Conservation (phyloP, 2,797 vertebrate species). For the Anguilla pacifica region DNA sequence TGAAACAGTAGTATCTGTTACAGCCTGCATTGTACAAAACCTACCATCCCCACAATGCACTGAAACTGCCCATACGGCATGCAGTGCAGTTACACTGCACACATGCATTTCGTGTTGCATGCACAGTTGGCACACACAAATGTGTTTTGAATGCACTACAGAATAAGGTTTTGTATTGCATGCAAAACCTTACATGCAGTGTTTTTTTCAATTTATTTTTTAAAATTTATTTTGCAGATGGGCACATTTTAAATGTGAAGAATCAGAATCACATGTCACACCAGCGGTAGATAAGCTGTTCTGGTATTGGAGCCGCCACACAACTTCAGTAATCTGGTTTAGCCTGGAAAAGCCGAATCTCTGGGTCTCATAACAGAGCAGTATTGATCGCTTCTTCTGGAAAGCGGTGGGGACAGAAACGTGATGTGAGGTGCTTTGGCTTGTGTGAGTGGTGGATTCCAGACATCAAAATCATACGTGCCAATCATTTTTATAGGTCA, state of each 20-base stretch:
- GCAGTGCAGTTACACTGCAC: too few species aligned
- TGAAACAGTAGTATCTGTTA: too few species aligned
- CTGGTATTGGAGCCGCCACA: not conserved
- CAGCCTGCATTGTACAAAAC: too few species aligned
- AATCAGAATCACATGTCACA: not conserved
- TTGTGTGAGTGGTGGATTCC: not conserved
- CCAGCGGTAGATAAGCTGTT: not conserved
- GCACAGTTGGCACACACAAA: too few species aligned
- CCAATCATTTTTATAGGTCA: not conserved
- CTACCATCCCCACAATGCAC: too few species aligned
- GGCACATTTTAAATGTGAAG: not conserved
- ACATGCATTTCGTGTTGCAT: too few species aligned
- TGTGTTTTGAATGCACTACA: too few species aligned
- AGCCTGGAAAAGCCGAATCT: not conserved
- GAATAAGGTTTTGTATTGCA: too few species aligned
- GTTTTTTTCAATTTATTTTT: too few species aligned
- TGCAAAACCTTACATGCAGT: too few species aligned
- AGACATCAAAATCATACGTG: not conserved
- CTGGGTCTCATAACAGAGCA: not conserved
- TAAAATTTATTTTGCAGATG: not conserved
- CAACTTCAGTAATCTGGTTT: not conserved
- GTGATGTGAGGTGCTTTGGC: not conserved
- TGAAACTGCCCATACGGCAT: too few species aligned
- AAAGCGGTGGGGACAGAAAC: not conserved
- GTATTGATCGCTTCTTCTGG: not conserved